Base-by-base conservation (phyloP, 2,113 vertebrate genomes). In the Onychorhynchus coronatus region DNA sequence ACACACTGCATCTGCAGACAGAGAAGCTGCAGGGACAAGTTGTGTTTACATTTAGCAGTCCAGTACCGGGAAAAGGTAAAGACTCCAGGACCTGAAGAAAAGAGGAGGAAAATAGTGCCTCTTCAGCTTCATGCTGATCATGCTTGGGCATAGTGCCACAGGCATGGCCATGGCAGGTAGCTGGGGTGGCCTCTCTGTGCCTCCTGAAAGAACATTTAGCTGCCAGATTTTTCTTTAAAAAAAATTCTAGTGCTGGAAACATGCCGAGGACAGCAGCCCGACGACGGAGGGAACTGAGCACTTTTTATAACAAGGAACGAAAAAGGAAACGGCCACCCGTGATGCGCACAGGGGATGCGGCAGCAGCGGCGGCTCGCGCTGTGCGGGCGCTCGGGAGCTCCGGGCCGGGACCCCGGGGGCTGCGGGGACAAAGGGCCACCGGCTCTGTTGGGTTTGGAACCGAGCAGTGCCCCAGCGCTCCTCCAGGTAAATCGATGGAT, bases 251-350 rank as follows among this genome's bases (percentile, higher is more conserved):
- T 5, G n/a, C 62, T n/a, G 81, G 42, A 18, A 53, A 35, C 11
- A 8, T 0, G 14, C 12, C 63, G 39, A 11, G 21, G 35, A 4
- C 31, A 37, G 23, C 5, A 31, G 14, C 18, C 8, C 12, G 33
- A 4, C 46, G 39, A 30, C 2, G 5, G 11, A 61, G 35, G 74
- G 8, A 56, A 55, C 5, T 7, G 39, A 8, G 39, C 5, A 8
- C 28, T 16, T 30, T 20, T 22, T 8, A 8, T 18, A 58, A 24
- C 14, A 11, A 8, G 30, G 2, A 18, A 18, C 5, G 7, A 24
- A 9, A 5, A 10, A 17, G 14, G 25, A 1, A n/a, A 24, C 0
- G 28, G 30, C 28, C 70, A 5, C 11, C 13, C 30, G 1, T 1
- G 73, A 42, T 19, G n/a, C 23, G 58, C 39, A 23, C 5, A 11